A percentile compares a stretch with the other conserved stretches of the same genome.
Conservation (phyloP, 2,888 invertebrate species). For the Anodontia alba region DNA sequence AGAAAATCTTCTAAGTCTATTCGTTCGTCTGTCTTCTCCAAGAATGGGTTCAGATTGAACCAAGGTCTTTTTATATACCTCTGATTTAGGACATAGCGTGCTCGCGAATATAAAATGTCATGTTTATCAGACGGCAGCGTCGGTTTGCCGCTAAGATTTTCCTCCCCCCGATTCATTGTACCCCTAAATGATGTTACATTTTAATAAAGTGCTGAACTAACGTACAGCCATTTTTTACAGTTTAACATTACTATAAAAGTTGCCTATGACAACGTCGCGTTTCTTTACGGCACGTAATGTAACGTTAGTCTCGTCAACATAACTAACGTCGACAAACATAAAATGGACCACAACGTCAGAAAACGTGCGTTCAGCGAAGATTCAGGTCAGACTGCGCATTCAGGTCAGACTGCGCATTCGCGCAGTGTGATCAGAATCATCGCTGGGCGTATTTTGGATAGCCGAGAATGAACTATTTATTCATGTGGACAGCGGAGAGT, state of each 20-base stretch:
- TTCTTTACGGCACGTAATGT: not conserved
- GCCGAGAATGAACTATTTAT: too few relatives aligned
- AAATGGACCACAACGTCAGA: too few relatives aligned
- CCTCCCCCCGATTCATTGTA: constrained; percentile 15
- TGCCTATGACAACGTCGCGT: not conserved
- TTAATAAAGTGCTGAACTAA: not conserved
- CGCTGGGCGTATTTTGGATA: too few relatives aligned
- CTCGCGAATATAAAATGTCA: constrained; percentile 63
- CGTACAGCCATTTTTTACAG: not conserved
- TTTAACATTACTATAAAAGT: not conserved
- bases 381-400: too few relatives aligned
- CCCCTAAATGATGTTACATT: not conserved
- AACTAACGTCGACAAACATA: too few relatives aligned
- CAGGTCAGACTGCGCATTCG: too few relatives aligned
- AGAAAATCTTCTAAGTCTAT: constrained; percentile 50
- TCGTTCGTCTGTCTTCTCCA: constrained; percentile 59
- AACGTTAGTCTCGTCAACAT: too few relatives aligned
- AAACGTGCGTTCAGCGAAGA: too few relatives aligned
- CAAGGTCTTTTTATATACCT: constrained; percentile 63
- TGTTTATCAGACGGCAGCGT: constrained; percentile 47
- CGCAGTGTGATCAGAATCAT: too few relatives aligned
- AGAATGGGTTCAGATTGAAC: constrained; percentile 68
- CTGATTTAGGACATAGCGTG: constrained; percentile 62
- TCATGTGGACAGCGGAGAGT: too few relatives aligned
- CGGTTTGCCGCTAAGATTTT: constrained; percentile 26